A percentile compares a stretch with the other conserved stretches of the same genome.
phyloP scores from a whole-genome alignment of 2,888 invertebrate genomes.

The Ramazzottius varieornatus region DNA sequence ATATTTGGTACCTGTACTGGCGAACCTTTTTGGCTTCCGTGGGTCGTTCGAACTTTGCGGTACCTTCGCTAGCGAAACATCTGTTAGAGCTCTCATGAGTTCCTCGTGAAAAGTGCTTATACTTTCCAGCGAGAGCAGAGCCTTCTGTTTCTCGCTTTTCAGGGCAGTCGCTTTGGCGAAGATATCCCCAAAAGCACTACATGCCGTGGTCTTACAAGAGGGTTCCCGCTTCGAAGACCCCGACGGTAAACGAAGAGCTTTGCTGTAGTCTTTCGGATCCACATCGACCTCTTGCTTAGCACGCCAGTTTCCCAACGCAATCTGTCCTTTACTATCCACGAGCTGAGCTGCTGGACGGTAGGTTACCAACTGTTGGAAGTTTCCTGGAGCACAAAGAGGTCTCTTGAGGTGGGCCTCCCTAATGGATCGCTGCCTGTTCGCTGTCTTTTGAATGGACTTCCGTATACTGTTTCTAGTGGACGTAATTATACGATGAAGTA shows the following conservation, averaged over 20 bases:
- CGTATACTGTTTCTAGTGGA: neutral
- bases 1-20: too few species aligned
- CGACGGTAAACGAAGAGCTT: too few species aligned
- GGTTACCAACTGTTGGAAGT: neutral
- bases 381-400: too few species aligned
- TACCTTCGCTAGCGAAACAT: neutral
- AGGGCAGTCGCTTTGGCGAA: neutral
- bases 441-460: neutral
- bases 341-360: neutral
- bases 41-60: too few species aligned
- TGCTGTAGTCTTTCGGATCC: too few species aligned
- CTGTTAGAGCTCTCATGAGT: neutral
- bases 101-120: neutral
- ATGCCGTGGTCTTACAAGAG: neutral
- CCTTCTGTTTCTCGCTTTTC: neutral
- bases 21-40: too few species aligned
- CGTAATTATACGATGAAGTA: neutral
- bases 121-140: neutral
- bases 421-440: neutral
- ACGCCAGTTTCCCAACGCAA: neutral
- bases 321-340: neutral
- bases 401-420: too few species aligned
- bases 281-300: too few species aligned
- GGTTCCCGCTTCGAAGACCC: too few species aligned
- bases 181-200: neutral